Conservation (phyloP, 2,888 invertebrate species). For the Molanna angustata region DNA sequence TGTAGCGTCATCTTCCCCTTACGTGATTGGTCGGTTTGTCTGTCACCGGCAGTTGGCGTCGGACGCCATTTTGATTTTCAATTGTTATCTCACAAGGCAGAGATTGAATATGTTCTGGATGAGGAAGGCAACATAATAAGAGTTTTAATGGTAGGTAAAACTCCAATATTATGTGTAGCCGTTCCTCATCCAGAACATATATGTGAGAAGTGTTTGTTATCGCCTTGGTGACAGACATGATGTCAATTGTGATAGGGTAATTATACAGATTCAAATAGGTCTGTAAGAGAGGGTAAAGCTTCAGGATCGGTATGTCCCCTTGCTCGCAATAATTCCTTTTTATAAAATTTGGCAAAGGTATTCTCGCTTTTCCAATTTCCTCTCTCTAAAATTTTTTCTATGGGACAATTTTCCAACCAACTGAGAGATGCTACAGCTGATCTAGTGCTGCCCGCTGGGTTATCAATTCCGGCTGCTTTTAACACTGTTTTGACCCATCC, state of each 20-base stretch:
- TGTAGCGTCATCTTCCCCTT: too few relatives aligned
- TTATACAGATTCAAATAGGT: not conserved
- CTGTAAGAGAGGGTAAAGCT: not conserved
- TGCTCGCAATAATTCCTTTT: not conserved
- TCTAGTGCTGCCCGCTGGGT: conserved; percentile 10
- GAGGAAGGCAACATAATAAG: conserved; percentile 3
- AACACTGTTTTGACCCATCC: conserved; percentile 12
- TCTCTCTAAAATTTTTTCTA: conserved; percentile 6
- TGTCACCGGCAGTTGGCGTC: not conserved
- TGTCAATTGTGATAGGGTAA: conserved; percentile 4
- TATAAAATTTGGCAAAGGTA: not conserved
- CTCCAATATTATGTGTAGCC: conserved; percentile 4
- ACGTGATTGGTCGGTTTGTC: too few relatives aligned
- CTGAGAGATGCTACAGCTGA: conserved; percentile 15
- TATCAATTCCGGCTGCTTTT: conserved; percentile 11
- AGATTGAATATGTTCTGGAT: conserved; percentile 4
- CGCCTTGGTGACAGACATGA: conserved; percentile 1
- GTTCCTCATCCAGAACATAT: conserved; percentile 7
- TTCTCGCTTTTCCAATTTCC: conserved; percentile 11
- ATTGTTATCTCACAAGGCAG: conserved; percentile 6
- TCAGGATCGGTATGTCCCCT: too few relatives aligned
- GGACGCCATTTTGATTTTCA: conserved; percentile 1
- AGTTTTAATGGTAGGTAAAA: conserved; percentile 7
- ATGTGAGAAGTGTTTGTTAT: conserved; percentile 7
- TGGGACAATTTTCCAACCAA: conserved; percentile 12